phyloP scores from a whole-genome alignment of 2,113 vertebrate species.

The Hipposideros armiger region DNA sequence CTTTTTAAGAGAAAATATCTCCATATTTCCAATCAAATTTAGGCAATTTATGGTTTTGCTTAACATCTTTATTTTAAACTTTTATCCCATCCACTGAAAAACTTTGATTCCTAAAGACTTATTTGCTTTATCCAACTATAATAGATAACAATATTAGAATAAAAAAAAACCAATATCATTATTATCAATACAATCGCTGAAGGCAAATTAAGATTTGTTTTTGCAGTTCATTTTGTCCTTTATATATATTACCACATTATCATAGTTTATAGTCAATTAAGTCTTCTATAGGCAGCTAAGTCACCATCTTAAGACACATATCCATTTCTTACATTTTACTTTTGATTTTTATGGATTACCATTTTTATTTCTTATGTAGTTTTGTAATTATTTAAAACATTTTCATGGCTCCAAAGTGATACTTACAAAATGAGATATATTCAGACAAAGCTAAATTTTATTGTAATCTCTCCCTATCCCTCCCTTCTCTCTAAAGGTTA shows the following conservation, averaged over 20 bases:
- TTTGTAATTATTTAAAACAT: neutral
- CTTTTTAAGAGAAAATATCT: neutral
- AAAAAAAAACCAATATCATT: neutral
- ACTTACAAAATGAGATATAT: slow-evolving; percentile 4
- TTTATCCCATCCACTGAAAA: neutral
- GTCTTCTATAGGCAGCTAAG: neutral
- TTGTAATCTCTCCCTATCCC: neutral
- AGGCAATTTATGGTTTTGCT: neutral
- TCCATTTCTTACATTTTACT: neutral
- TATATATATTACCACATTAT: neutral
- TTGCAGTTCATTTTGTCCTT: neutral
- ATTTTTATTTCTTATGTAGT: neutral
- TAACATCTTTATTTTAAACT: slow-evolving; percentile 1
- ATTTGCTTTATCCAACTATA: neutral
- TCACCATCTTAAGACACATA: neutral
- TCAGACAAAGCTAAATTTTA: neutral
- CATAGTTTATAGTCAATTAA: neutral
- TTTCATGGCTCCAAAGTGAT: neutral
- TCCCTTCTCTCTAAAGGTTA: neutral
- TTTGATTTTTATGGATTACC: neutral
- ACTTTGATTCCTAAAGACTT: neutral
- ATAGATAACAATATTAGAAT: neutral
- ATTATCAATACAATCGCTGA: neutral
- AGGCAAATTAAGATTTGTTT: neutral
- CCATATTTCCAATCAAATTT: neutral